phyloP scores from a whole-genome alignment of 2,113 vertebrate species.

The Baryphthengus martii region DNA sequence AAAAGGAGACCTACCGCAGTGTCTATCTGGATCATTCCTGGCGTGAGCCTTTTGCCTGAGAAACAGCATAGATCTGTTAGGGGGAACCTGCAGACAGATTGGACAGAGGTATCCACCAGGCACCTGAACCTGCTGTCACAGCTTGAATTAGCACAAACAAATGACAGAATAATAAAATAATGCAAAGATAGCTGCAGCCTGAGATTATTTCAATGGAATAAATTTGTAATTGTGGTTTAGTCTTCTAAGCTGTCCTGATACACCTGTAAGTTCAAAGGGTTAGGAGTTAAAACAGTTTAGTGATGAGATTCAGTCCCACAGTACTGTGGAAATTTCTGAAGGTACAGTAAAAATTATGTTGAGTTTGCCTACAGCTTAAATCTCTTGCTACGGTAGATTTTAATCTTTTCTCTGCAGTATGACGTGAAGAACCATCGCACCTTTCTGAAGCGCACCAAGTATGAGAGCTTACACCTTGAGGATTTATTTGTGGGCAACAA shows the following conservation, averaged over 20 bases:
- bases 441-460: conserved; percentile 87
- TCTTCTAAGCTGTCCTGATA: not conserved
- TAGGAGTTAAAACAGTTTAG: not conserved
- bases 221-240: not conserved
- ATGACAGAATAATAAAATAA: not conserved
- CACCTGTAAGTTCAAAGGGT: not conserved
- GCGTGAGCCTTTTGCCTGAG: not conserved
- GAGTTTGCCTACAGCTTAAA: not conserved
- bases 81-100: not conserved
- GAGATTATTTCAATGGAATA: not conserved
- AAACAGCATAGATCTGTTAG: not conserved
- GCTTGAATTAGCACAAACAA: not conserved
- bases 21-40: not conserved
- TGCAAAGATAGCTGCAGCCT: not conserved
- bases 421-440: conserved; percentile 90
- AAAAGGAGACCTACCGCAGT: not conserved
- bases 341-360: not conserved
- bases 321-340: not conserved
- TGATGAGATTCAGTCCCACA: not conserved
- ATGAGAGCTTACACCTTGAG: conserved; percentile 80
- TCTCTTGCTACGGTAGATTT: not conserved
- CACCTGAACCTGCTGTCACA: not conserved
- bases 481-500: conserved; percentile 92
- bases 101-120: not conserved
- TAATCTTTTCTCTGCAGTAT: conserved; percentile 73